phyloP scores from a whole-genome alignment of 2,797 vertebrate species.

The Acanthornis magna region DNA sequence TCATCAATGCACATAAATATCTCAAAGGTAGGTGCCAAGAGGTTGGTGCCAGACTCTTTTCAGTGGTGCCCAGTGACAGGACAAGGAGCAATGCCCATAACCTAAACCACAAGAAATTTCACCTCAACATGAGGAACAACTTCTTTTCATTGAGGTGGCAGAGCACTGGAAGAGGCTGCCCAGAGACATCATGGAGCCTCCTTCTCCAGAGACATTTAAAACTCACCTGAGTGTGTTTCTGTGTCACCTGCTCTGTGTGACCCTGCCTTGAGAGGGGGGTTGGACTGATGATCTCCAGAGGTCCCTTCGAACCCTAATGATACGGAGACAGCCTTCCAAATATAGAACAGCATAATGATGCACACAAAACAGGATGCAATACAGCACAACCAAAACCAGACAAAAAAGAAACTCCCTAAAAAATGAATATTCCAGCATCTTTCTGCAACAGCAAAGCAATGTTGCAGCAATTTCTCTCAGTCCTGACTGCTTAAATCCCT shows the following conservation, averaged over 20 bases:
- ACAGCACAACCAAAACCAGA: not conserved
- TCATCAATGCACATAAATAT: not conserved
- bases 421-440: not conserved
- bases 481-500: not conserved
- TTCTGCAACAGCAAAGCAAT: not conserved
- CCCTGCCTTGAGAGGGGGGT: not conserved
- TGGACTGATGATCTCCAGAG: not conserved
- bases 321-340: not conserved
- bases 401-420: not conserved
- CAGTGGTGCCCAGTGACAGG: not conserved
- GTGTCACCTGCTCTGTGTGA: not conserved
- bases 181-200: fast-evolving
- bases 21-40: not conserved
- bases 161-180: not conserved
- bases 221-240: not conserved
- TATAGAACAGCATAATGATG: not conserved
- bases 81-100: not conserved
- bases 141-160: not conserved
- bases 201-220: not conserved
- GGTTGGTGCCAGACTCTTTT: not conserved
- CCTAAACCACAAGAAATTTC: not conserved
- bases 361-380: not conserved
- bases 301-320: not conserved
- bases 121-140: not conserved
- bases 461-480: not conserved